Percentiles rank a stretch among this genome's conserved stretches.
These are phyloP conservation scores for Acanthopagrus latus DNA, from an alignment of 2,797 vertebrate species.

Conservation along the genomic window DNA sequence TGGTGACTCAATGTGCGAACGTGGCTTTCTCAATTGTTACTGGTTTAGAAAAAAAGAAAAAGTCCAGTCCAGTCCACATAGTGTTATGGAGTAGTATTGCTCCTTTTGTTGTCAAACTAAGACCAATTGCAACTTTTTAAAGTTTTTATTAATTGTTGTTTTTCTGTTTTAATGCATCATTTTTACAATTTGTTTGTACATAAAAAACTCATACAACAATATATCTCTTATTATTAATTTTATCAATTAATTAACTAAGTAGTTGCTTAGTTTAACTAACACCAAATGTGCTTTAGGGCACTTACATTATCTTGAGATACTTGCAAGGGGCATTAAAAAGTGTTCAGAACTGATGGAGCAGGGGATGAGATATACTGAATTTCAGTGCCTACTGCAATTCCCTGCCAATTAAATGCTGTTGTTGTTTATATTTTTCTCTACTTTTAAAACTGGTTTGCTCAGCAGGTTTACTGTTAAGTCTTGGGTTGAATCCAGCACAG, in stretches of 20 bases:
- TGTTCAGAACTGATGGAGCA: not conserved
- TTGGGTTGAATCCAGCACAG: too few relatives aligned
- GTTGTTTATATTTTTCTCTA: too few relatives aligned
- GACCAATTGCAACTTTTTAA: not conserved
- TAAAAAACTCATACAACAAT: slow-evolving; percentile 3
- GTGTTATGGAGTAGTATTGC: not conserved
- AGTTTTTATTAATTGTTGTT: not conserved
- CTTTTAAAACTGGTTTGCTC: not conserved
- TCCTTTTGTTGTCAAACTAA: not conserved
- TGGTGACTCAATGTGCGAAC: not conserved
- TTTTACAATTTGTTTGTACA: slow-evolving; percentile 49
- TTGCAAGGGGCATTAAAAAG: not conserved
- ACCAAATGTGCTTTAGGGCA: not conserved
- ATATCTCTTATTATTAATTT: not conserved
- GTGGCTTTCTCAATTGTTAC: not conserved
- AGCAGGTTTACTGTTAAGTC: not conserved
- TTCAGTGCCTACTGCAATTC: not conserved
- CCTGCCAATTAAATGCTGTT: not conserved
- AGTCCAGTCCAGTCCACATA: not conserved
- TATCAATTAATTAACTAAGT: not conserved
- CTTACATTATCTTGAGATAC: not conserved
- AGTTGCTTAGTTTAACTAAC: not conserved
- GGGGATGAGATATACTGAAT: not conserved
- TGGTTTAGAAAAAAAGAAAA: not conserved
- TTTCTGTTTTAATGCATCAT: slow-evolving; percentile 2